phyloP scores from a whole-genome alignment of 64 coral and sea anemone species.

The Montipora cactus region DNA sequence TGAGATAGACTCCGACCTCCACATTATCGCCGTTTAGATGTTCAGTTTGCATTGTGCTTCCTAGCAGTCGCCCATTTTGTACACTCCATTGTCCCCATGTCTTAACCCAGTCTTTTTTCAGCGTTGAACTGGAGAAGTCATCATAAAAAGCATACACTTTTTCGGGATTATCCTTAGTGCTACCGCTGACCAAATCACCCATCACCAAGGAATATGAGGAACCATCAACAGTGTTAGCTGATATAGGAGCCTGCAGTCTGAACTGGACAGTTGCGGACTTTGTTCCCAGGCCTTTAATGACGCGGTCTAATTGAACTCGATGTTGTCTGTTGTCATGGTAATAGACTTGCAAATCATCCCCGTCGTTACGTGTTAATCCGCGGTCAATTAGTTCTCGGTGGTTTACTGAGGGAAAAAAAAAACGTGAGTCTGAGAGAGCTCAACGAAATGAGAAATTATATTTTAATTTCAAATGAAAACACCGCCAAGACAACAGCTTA shows the following conservation, averaged over 20 bases:
- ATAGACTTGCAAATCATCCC: neutral
- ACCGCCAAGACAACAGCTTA: too few relatives aligned
- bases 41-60: slow-evolving; percentile 36
- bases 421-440: neutral
- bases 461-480: neutral
- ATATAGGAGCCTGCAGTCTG: slow-evolving; percentile 27
- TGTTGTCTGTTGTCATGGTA: slow-evolving; percentile 16
- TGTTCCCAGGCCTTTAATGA: slow-evolving; percentile 40
- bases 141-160: slow-evolving; percentile 62
- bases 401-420: neutral
- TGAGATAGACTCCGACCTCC: slow-evolving; percentile 35
- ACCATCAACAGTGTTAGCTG: slow-evolving; percentile 1
- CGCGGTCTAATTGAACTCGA: slow-evolving; percentile 17
- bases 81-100: slow-evolving; percentile 58
- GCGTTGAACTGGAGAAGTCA: slow-evolving; percentile 37
- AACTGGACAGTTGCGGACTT: slow-evolving; percentile 28
- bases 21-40: neutral
- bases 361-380: neutral
- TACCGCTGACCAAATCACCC: slow-evolving; percentile 21
- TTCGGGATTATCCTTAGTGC: slow-evolving; percentile 26
- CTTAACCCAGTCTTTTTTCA: slow-evolving; percentile 43
- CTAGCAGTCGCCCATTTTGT: slow-evolving; percentile 38
- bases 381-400: neutral
- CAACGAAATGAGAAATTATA: neutral
- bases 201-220: slow-evolving; percentile 43